Conservation (phyloP, 2,797 vertebrate genomes). For the Hafferia zeledoni region DNA sequence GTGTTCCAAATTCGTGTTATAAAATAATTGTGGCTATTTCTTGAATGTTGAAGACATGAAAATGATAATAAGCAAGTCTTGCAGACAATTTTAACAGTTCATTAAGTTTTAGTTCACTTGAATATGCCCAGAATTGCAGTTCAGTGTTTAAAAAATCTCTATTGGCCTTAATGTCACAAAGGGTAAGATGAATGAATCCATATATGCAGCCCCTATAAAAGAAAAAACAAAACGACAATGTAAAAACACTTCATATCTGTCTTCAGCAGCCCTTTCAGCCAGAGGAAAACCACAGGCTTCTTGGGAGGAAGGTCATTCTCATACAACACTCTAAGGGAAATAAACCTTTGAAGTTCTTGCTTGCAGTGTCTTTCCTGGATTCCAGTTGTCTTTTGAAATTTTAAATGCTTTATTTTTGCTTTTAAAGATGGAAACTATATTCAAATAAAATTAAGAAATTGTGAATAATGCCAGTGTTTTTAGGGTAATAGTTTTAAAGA, state of each 20-base stretch:
- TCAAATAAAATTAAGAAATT: not conserved
- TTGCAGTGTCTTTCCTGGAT: not conserved
- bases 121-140: not conserved
- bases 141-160: not conserved
- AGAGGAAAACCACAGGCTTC: not conserved
- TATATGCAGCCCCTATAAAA: not conserved
- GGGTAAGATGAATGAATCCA: not conserved
- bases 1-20: not conserved
- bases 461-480: not conserved
- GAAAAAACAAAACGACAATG: not conserved
- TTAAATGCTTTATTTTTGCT: conserved; percentile 27
- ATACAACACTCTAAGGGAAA: not conserved
- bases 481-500: not conserved
- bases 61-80: not conserved
- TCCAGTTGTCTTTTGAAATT: not conserved
- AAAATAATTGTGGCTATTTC: not conserved
- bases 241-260: not conserved
- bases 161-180: not conserved
- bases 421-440: not conserved
- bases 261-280: conserved; percentile 1
- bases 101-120: conserved; percentile 7
- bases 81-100: not conserved
- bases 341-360: conserved; percentile 24
- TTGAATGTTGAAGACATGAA: not conserved
- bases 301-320: conserved; percentile 22